Base-by-base conservation (phyloP, 2,888 invertebrate genomes). In the Epirrhoe tristata region DNA sequence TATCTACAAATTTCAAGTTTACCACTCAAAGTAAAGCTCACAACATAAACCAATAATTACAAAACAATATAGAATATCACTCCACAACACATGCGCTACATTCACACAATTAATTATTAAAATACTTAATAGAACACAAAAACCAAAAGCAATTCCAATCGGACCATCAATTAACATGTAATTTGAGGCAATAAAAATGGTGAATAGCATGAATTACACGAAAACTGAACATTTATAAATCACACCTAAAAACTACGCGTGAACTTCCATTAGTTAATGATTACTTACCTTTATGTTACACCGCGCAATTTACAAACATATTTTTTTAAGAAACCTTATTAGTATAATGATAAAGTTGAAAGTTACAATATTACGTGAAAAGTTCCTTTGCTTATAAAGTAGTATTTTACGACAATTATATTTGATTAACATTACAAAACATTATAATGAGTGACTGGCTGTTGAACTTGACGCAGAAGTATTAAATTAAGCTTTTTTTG, bases 151-250 rank as follows among this genome's bases (percentile, higher is more conserved):
- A 24, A 69, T 66, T 65, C 58, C 57, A 63, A 63, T 58, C 51
- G 32, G 55, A 60, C 67, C 71, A 74, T 74, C 76, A 76, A 79
- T 82, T 76, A 76, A 73, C 76, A 60, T 77, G 74, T 77, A 78
- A 81, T 81, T 81, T 78, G 69, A 63, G 58, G 74, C 76, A 76
- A 76, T 82, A 82, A 81, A 80, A 77, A 74, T 56, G 66, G 69
- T 75, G 68, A 75, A 77, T 76, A 74, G 76, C 74, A 70, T 71
- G 51, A 77, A 81, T 79, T 77, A 75, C 52, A 72, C 61, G 72
- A 43, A 55, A 75, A 77, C 75, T 69, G 63, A 66, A 69, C 69
- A 71, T 76, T 74, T 74, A 77, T 82, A 77, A 81, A 80, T 80
- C 81, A 78, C 77, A 76, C 77, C 76, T 71, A 63, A 62, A 63